A percentile compares a stretch with the other conserved stretches of the same genome.
Conservation (phyloP, 2,797 vertebrate species). For the Taenioides sp. region DNA sequence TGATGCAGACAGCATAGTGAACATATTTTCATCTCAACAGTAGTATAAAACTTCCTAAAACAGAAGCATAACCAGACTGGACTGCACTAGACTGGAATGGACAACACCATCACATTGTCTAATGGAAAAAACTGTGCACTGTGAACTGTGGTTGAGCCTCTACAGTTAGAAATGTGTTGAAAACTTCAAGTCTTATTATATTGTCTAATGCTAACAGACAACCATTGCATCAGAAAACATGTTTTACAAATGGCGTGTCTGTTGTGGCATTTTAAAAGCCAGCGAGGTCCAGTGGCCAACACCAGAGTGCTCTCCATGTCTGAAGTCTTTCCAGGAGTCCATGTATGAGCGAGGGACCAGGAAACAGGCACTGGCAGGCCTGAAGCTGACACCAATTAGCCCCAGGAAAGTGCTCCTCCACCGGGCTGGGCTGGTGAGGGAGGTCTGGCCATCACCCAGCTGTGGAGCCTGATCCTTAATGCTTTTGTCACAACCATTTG, state of each 20-base stretch:
- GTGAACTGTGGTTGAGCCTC: no score
- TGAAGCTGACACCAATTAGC: slow-evolving; percentile 55
- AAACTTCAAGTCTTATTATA: background rate
- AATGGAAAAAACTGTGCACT: no score
- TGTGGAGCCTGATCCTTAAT: slow-evolving; percentile 23
- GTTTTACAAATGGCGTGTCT: slow-evolving; percentile 68
- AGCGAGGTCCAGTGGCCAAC: slow-evolving; percentile 46
- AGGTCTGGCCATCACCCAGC: slow-evolving; percentile 38
- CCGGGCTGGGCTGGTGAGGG: slow-evolving; percentile 35
- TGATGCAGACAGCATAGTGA: no score
- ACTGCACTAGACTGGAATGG: no score
- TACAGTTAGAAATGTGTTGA: no score
- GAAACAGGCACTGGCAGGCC: slow-evolving; percentile 69
- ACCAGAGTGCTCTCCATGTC: slow-evolving; percentile 54
- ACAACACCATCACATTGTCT: no score
- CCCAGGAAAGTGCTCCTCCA: slow-evolving; percentile 54
- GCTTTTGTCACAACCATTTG: background rate
- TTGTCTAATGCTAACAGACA: slow-evolving; percentile 53
- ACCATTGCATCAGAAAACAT: slow-evolving; percentile 31
- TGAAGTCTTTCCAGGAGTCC: slow-evolving; percentile 61
- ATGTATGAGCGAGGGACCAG: slow-evolving; percentile 61
- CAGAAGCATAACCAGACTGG: no score
- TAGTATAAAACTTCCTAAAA: no score
- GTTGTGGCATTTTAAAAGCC: slow-evolving; percentile 51
- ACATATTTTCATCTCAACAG: no score